These are phyloP conservation scores for Lichenostomus cassidix DNA, from an alignment of 2,113 vertebrate genomes.

Conservation along the genomic window DNA sequence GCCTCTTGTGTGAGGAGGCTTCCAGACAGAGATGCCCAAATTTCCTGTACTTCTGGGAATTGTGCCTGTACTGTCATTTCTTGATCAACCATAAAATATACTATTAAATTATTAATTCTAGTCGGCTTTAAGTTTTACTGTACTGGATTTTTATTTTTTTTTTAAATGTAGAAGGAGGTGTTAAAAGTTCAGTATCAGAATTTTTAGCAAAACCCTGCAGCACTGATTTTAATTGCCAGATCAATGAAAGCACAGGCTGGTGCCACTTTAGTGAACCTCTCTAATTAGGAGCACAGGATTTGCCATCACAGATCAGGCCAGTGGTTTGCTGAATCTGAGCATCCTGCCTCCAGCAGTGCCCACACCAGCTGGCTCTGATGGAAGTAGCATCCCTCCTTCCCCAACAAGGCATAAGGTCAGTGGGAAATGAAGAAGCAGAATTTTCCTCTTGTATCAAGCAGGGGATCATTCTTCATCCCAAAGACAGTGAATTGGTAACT, in stretches of 20 bases:
- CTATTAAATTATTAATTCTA: background rate
- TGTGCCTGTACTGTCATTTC: background rate
- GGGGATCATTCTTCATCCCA: background rate
- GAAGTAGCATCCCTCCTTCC: background rate
- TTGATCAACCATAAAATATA: background rate
- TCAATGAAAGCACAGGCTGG: background rate
- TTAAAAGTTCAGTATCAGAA: background rate
- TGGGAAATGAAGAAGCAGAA: background rate
- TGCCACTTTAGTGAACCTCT: background rate
- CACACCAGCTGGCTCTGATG: background rate
- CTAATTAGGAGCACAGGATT: slow-evolving; percentile 11
- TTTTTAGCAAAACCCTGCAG: background rate
- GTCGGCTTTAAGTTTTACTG: background rate
- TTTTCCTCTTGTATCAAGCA: background rate
- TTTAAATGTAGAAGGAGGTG: background rate
- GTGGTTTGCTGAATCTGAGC: background rate
- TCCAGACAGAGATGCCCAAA: background rate
- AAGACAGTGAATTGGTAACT: background rate
- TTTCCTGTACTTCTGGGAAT: background rate
- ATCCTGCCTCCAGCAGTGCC: background rate
- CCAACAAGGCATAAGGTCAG: background rate
- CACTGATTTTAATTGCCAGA: background rate
- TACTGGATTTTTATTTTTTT: background rate
- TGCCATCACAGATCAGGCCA: background rate
- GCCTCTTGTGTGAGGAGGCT: background rate